A percentile compares a stretch with the other conserved stretches of the same genome.
Evolutionary conservation across 2,797 vertebrate genomes (phyloP).

Genomic region (Tangara arthus): DNA sequence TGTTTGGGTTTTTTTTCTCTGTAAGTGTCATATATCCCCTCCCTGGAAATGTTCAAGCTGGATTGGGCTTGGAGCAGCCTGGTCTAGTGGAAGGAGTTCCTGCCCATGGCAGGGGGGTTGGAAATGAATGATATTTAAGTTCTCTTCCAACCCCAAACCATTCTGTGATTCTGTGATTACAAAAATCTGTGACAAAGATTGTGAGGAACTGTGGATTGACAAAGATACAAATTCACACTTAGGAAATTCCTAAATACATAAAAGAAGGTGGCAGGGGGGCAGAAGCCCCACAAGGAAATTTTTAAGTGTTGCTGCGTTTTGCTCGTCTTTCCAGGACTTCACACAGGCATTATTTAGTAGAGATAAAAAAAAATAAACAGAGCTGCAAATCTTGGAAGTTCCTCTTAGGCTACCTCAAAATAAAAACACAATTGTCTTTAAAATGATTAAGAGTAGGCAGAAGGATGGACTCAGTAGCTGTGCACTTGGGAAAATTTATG

Average conservation of each 20-base stretch:
- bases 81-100: not conserved
- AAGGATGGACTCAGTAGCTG: not conserved
- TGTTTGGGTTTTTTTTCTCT: not conserved
- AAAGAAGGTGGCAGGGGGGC: not conserved
- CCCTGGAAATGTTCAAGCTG: not conserved
- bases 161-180: not conserved
- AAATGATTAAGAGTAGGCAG: not conserved
- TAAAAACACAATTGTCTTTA: not conserved
- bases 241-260: not conserved
- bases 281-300: not conserved
- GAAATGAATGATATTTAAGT: not conserved
- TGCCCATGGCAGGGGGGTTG: not conserved
- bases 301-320: not conserved
- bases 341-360: not conserved
- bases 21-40: not conserved
- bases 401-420: not conserved
- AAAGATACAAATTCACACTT: not conserved
- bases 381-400: not conserved
- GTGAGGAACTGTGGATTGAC: not conserved
- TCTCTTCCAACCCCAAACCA: not conserved
- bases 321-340: not conserved
- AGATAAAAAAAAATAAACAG: not conserved
- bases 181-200: not conserved
- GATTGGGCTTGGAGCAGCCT: not conserved
- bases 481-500: not conserved